These are phyloP conservation scores for Nicator chloris DNA, from an alignment of 2,113 vertebrate species.

Conservation along the genomic window DNA sequence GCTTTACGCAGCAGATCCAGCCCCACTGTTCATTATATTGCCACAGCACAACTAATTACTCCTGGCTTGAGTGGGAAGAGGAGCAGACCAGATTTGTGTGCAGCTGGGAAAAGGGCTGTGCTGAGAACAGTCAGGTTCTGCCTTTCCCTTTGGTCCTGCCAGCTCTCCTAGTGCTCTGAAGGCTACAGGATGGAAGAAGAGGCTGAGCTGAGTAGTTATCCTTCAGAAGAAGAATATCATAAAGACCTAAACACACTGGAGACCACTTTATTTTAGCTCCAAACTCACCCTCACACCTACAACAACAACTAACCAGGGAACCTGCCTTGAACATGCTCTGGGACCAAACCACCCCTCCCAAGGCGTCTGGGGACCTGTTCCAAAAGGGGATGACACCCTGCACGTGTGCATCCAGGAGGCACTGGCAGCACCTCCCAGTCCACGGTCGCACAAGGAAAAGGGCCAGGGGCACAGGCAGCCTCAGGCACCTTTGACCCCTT, in stretches of 20 bases:
- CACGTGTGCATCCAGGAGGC: background rate
- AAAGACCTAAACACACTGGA: background rate
- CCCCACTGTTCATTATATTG: background rate
- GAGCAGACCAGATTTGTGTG: background rate
- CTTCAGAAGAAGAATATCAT: background rate
- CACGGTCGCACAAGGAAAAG: fast-evolving
- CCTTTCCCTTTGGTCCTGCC: background rate
- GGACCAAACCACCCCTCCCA: background rate
- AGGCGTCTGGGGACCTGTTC: background rate
- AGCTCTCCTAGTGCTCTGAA: background rate
- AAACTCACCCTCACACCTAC: background rate
- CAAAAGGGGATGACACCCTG: background rate
- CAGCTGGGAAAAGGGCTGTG: background rate
- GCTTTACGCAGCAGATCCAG: background rate
- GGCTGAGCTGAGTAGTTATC: background rate
- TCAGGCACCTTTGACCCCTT: background rate
- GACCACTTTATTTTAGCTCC: background rate
- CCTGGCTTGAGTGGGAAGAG: background rate
- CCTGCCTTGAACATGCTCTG: background rate
- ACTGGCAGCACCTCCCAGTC: background rate
- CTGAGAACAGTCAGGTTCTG: background rate
- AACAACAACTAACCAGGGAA: background rate
- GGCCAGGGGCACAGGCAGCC: background rate
- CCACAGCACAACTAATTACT: slow-evolving; percentile 12
- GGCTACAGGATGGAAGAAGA: background rate